Evolutionary conservation across 2,113 vertebrate genomes (phyloP), one percentile per base, ranked within the genome.

Genomic region (Rhombomys opimus): DNA sequence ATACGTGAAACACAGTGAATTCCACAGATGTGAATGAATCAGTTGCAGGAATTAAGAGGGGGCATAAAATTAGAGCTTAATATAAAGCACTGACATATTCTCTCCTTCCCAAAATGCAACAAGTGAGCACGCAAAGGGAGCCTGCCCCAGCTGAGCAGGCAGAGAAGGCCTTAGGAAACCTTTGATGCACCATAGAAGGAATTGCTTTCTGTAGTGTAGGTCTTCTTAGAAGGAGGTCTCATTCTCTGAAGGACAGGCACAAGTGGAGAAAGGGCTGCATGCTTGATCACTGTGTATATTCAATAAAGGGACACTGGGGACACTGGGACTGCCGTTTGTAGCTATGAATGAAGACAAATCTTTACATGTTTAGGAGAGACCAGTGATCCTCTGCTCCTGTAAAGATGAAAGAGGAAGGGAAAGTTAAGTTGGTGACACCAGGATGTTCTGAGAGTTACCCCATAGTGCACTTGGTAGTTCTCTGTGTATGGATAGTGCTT

Each of bases 41-140:
- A 10, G 67, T 70, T 59, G 5, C 41, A 41, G 20, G 6, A 30
- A 70, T 3, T 63, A 27, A 63, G 18, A 4, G 14, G 4, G 61
- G n/a, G 1, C 41, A 17, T 2, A n/a, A 77, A 52, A 8, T 2
- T 6, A 7, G 4, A 78, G 4, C 1, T 7, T 22, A 41, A 46
- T 20, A 77, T 15, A 63, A 30, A 76, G 50, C 3, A 52, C 15
- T 59, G 8, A 72, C 14, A 15, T 61, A 38, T 25, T 30, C 27
- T 76, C 41, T 76, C 12, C 4, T 32, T 68, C 32, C 18, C 13
- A 38, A 30, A 1, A 0, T 32, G 35, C 46, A 61, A 25, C 17
- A 77, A 32, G 7, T 27, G 35, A n/a, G 32, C 2, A 63, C 11
- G 52, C 18, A 32, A 12, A 80, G 27, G n/a, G 41, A 17, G 3